Evolutionary conservation across 2,113 vertebrate species (phyloP).

Genomic region (Myiozetetes cayanensis): DNA sequence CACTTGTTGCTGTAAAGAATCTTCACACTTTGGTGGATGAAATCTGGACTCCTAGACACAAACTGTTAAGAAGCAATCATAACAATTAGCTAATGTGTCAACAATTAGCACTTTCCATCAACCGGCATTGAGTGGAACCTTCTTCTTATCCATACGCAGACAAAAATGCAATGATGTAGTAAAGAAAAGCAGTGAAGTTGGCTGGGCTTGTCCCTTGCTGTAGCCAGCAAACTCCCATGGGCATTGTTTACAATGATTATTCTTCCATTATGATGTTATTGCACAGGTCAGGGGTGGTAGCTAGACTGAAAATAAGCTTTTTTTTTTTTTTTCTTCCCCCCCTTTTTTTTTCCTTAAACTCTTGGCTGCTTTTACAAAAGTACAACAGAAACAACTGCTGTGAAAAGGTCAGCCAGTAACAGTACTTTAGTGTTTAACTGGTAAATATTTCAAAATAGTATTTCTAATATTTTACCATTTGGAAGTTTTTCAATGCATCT

Average conservation of each 20-base stretch:
- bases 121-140: slow-evolving; percentile 75
- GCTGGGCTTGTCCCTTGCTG: slow-evolving; percentile 53
- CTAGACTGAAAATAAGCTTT: slow-evolving; percentile 75
- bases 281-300: slow-evolving; percentile 68
- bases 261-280: slow-evolving; percentile 84
- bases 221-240: slow-evolving; percentile 74
- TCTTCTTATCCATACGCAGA: slow-evolving; percentile 82
- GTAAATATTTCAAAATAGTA: slow-evolving; percentile 76
- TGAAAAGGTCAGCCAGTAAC: slow-evolving; percentile 72
- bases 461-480: slow-evolving; percentile 81
- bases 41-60: slow-evolving; percentile 78
- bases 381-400: slow-evolving; percentile 67
- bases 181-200: slow-evolving; percentile 79
- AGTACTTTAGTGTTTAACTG: slow-evolving; percentile 77
- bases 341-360: neutral
- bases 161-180: slow-evolving; percentile 83
- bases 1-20: slow-evolving; percentile 79
- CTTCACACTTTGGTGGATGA: slow-evolving; percentile 80
- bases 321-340: fast-evolving
- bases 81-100: slow-evolving; percentile 88
- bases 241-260: slow-evolving; percentile 82
- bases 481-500: slow-evolving; percentile 75
- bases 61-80: slow-evolving; percentile 85
- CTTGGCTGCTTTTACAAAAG: slow-evolving; percentile 73
- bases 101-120: slow-evolving; percentile 82